A percentile compares a stretch with the other conserved stretches of the same genome.
Conservation (phyloP, 2,888 invertebrate species). For the Cantharis rufa region DNA sequence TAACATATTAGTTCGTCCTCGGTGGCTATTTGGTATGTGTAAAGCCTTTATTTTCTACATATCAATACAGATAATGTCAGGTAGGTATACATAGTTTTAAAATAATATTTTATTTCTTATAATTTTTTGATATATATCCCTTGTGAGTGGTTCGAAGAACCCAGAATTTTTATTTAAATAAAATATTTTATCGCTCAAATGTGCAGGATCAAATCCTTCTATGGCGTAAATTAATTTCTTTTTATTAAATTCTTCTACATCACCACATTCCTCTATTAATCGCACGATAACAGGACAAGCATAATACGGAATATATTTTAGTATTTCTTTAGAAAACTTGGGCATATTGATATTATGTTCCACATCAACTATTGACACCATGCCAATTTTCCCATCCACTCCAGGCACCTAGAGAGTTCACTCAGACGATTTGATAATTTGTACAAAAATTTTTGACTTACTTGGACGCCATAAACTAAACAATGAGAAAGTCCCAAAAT, state of each 20-base stretch:
- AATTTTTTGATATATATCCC: background rate
- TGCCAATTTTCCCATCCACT: constrained; percentile 82
- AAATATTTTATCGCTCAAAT: constrained; percentile 72
- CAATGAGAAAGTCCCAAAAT: constrained; percentile 61
- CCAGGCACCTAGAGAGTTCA: constrained; percentile 63
- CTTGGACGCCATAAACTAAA: constrained; percentile 85
- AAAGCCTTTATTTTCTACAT: background rate
- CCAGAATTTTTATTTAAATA: constrained; percentile 42
- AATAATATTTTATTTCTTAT: constrained; percentile 1
- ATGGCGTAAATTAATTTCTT: constrained; percentile 80
- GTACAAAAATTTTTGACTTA: constrained; percentile 51
- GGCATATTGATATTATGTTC: constrained; percentile 61
- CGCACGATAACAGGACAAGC: constrained; percentile 85
- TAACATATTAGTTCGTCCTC: no score
- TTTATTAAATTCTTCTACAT: constrained; percentile 84
- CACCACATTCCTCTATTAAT: constrained; percentile 72
- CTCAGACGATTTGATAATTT: background rate
- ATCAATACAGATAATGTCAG: background rate
- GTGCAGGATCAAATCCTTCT: constrained; percentile 76
- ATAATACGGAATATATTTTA: constrained; percentile 73
- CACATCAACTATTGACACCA: constrained; percentile 82
- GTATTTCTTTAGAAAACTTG: constrained; percentile 64
- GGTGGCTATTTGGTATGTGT: no score
- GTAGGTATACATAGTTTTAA: background rate
- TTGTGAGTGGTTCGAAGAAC: background rate